Percentiles rank a stretch among this genome's conserved stretches.
Evolutionary conservation across 2,113 vertebrate genomes (phyloP).

Genomic region (Pseudorectes ferrugineus): DNA sequence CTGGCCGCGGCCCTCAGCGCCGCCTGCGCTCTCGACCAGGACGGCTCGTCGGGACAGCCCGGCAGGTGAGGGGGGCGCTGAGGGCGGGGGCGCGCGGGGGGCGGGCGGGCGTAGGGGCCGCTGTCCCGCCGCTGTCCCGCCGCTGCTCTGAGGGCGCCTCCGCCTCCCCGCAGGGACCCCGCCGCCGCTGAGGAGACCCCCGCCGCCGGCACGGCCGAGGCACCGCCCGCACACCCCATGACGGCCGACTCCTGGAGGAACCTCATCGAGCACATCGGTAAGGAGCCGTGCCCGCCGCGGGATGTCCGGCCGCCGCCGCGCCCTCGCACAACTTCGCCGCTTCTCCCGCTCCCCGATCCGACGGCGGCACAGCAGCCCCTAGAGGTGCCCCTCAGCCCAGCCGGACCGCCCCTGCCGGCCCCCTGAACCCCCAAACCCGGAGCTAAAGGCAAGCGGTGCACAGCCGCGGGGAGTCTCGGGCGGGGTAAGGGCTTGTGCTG

Average conservation of each 20-base stretch:
- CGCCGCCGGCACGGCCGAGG: conserved; percentile 46
- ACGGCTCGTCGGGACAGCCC: conserved; percentile 56
- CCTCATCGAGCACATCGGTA: conserved; percentile 79
- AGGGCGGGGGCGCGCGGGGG: neutral
- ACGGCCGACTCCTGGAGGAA: conserved; percentile 76
- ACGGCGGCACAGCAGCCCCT: neutral
- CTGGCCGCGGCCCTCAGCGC: conserved; percentile 74
- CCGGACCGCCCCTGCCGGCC: neutral
- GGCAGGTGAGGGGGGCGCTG: conserved; percentile 52
- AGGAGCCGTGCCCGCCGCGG: neutral
- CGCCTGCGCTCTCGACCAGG: conserved; percentile 72
- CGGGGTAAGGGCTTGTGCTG: neutral
- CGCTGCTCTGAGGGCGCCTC: neutral
- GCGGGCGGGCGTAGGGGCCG: neutral
- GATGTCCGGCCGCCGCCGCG: neutral
- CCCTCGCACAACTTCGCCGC: neutral
- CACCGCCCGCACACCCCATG: conserved; percentile 69
- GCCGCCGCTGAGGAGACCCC: conserved; percentile 62
- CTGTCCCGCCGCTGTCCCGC: neutral
- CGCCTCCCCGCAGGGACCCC: conserved; percentile 32
- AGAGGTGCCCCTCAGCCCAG: neutral
- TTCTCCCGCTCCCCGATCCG: neutral
- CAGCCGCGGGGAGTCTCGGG: neutral
- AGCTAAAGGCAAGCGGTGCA: neutral
- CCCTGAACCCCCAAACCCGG: neutral